These are phyloP conservation scores for Brachyptera putata DNA, from an alignment of 2,888 invertebrate genomes.

Conservation along the genomic window DNA sequence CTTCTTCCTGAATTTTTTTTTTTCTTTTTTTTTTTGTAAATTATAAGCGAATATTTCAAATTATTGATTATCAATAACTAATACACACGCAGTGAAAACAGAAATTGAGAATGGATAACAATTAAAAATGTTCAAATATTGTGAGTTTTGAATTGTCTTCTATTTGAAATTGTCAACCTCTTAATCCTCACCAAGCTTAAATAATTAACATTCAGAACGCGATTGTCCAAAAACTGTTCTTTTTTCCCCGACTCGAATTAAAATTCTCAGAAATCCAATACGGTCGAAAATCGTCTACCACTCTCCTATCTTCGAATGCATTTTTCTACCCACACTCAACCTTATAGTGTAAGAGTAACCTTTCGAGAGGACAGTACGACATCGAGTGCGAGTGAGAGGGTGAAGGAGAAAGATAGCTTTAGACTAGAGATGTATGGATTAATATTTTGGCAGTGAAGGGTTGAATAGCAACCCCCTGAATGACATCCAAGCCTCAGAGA, in stretches of 20 bases:
- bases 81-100: no score
- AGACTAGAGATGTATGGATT: slow-evolving; percentile 32
- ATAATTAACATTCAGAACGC: slow-evolving; percentile 7
- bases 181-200: slow-evolving; percentile 4
- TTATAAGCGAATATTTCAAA: no score
- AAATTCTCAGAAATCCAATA: neutral
- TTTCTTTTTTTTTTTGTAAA: no score
- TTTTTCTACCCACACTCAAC: neutral
- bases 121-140: no score
- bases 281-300: neutral
- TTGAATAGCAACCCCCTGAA: slow-evolving; percentile 28
- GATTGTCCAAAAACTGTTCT: slow-evolving; percentile 1
- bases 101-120: no score
- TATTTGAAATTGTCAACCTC: neutral
- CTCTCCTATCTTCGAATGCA: neutral
- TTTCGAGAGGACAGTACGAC: neutral
- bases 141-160: no score
- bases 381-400: slow-evolving; percentile 21
- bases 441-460: slow-evolving; percentile 34
- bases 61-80: no score
- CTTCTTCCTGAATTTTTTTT: no score
- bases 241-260: neutral
- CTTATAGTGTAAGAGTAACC: slow-evolving; percentile 13
- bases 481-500: slow-evolving; percentile 21
- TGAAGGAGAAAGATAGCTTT: no score